A percentile compares a stretch with the other conserved stretches of the same genome.
Evolutionary conservation across 2,113 vertebrate species (phyloP).

Genomic region (Triplophysa rosa): DNA sequence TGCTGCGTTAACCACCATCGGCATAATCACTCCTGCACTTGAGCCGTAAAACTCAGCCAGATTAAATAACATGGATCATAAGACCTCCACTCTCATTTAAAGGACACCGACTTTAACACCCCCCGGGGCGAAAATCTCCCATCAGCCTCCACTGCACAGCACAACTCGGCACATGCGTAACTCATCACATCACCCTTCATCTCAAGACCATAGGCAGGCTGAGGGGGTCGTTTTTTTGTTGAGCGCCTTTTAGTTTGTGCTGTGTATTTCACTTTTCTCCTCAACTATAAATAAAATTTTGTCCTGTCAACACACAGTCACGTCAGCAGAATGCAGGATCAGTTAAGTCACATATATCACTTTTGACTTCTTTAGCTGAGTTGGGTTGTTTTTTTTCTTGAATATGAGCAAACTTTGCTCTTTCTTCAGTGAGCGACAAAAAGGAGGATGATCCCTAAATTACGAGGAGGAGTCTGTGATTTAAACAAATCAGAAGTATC

Average conservation of each 20-base stretch:
- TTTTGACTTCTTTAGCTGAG: neutral
- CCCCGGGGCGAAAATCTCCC: constrained; percentile 11
- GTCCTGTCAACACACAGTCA: neutral
- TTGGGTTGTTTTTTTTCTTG: no score
- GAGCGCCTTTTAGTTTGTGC: constrained; percentile 8
- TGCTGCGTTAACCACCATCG: constrained; percentile 65
- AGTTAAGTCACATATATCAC: neutral
- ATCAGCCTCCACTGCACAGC: constrained; percentile 28
- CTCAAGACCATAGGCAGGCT: neutral
- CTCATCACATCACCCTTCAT: constrained; percentile 28
- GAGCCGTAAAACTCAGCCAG: constrained; percentile 49
- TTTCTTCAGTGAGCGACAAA: neutral
- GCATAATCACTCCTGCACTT: constrained; percentile 57
- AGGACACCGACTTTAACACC: constrained; percentile 37
- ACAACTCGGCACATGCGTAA: neutral
- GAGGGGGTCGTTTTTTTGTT: constrained; percentile 34
- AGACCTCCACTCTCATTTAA: constrained; percentile 33
- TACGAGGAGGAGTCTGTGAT: no score
- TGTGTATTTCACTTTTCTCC: constrained; percentile 9
- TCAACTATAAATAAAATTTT: neutral
- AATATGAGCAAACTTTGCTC: neutral
- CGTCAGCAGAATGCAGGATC: neutral
- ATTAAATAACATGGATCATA: constrained; percentile 52
- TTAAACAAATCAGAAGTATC: neutral
- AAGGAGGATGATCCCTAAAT: no score